A percentile compares a stretch with the other conserved stretches of the same genome.
Evolutionary conservation across 2,113 vertebrate genomes (phyloP).

Genomic region (Chloroceryle aenea): DNA sequence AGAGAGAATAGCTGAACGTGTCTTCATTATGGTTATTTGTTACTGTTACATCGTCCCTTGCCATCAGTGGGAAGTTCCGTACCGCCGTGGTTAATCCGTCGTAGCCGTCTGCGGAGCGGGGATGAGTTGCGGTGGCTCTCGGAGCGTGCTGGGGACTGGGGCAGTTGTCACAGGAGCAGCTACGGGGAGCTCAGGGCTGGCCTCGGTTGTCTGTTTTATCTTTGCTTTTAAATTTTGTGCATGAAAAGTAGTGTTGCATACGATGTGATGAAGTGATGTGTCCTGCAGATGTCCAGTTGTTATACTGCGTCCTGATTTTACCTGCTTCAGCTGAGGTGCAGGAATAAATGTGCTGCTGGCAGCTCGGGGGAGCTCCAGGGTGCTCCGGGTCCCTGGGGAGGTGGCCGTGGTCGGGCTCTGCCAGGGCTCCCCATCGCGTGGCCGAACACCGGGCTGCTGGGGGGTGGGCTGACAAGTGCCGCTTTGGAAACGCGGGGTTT

Average conservation of each 20-base stretch:
- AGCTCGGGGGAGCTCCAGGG: not conserved
- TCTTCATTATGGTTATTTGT: not conserved
- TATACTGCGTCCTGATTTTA: rapidly evolving
- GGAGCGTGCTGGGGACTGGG: not conserved
- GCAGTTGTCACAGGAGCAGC: not conserved
- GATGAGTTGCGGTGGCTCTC: not conserved
- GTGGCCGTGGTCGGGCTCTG: not conserved
- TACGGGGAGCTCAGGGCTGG: not conserved
- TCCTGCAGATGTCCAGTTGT: not conserved
- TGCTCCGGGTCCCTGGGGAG: too few relatives aligned
- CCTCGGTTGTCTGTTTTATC: not conserved
- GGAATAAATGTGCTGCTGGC: not conserved
- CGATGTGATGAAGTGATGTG: rapidly evolving
- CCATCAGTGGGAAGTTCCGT: not conserved
- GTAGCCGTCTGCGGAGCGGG: not conserved
- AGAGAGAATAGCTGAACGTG: not conserved
- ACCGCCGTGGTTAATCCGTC: not conserved
- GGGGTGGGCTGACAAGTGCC: not conserved
- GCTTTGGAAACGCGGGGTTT: not conserved
- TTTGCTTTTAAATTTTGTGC: not conserved
- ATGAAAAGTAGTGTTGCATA: rapidly evolving
- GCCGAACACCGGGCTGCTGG: not conserved
- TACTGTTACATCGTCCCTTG: not conserved
- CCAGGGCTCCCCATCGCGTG: not conserved
- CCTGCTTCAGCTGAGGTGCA: not conserved